Evolutionary conservation across 1,140 invertebrate species (phyloP), one percentile per base, ranked within the genome.

Genomic region (Cyphomyrmex costatus): DNA sequence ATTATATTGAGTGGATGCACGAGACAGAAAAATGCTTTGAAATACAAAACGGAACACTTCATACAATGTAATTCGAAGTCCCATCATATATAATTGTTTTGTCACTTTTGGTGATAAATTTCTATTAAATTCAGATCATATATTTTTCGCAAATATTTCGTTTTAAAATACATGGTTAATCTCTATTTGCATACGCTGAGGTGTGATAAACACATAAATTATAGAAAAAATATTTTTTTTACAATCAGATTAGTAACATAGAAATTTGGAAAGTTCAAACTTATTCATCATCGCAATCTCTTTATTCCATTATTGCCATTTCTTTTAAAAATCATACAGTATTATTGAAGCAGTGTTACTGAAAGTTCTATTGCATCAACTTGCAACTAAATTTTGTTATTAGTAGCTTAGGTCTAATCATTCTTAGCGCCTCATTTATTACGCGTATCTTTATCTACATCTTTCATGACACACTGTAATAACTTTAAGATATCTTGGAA

Each of bases 1-100:
- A 80, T 70, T 80, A 70, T 65, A 79, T 70, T 21, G 21, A 80
- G 46, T 70, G 46, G 46, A 53, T 68, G 49, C 78, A 42, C 36
- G 14, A 80, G 6, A n/a, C 30, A 24, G 33, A 30, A 33, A 58
- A 42, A 46, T 3, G 33, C 53, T 70, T 56, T 70, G 49, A 70
- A 24, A 53, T 79, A 27, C 46, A 66, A 63, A 24, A 65, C 27
- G 56, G 33, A 46, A 16, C 78, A 70, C 21, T 80, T 70, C n/a
- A 7, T 10, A 80, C 56, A 68, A 78, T 78, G n/a, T 16, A 65
- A 51, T 80, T 16, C 63, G 61, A 53, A 24, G 3, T n/a, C 2
- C 53, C 16, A 27, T 21, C 21, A 6, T 33, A 42, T 36, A 2
- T 16, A 49, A 5, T 68, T 42, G 65, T 66, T 51, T 56, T 66